These are phyloP conservation scores for Gyps fulvus DNA, from an alignment of 2,113 vertebrate genomes.

Conservation along the genomic window DNA sequence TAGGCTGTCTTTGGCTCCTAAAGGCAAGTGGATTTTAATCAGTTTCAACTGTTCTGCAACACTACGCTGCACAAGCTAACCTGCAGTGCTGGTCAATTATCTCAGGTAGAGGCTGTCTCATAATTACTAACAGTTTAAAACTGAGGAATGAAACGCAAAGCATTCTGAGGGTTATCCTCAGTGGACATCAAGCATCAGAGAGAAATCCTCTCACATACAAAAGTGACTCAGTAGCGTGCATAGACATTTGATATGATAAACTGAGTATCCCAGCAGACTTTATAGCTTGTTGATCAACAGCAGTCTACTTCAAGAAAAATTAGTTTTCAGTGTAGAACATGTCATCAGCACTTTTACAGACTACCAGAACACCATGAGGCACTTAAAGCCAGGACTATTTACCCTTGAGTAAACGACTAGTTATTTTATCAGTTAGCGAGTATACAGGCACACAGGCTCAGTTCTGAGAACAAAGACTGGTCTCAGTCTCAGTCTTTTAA, in stretches of 20 bases:
- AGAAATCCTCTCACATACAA: not conserved
- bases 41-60: not conserved
- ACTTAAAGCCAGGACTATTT: not conserved
- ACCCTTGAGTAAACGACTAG: not conserved
- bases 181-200: not conserved
- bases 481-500: not conserved
- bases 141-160: not conserved
- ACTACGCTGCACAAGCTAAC: not conserved
- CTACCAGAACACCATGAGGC: not conserved
- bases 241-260: not conserved
- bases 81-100: not conserved
- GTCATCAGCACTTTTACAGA: not conserved
- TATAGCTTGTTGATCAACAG: not conserved
- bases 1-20: not conserved
- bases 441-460: not conserved
- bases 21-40: not conserved
- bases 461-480: not conserved
- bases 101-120: not conserved
- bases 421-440: not conserved
- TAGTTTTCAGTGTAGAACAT: not conserved
- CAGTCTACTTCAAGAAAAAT: not conserved
- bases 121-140: not conserved
- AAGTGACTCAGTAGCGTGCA: fast-evolving
- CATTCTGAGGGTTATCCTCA: not conserved
- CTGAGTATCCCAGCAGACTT: not conserved